These are phyloP conservation scores for Recurvirostra avosetta DNA, from an alignment of 2,113 vertebrate genomes.

Conservation along the genomic window DNA sequence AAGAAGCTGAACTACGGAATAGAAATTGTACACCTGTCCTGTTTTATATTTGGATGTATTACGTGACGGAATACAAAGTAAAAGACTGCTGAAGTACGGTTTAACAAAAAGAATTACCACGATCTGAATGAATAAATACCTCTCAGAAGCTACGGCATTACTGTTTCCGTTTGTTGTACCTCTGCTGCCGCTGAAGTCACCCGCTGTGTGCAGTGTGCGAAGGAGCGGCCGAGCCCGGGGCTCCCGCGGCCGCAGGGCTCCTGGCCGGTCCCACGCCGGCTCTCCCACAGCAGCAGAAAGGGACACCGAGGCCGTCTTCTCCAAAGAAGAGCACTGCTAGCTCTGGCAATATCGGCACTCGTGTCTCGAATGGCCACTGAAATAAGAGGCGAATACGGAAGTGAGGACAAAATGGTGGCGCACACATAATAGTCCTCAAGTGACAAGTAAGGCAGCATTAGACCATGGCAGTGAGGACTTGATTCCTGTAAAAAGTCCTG, in stretches of 20 bases:
- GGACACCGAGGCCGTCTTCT: neutral
- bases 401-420: neutral
- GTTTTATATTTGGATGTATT: constrained; percentile 47
- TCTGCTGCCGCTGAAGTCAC: neutral
- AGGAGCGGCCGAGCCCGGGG: too few relatives aligned
- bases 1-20: constrained; percentile 32
- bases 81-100: constrained; percentile 9
- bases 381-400: neutral
- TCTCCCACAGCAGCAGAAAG: neutral
- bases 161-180: constrained; percentile 25
- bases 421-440: neutral
- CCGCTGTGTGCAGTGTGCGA: too few relatives aligned
- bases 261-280: neutral
- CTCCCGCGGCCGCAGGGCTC: too few relatives aligned
- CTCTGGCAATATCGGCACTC: neutral
- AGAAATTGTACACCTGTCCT: constrained; percentile 35
- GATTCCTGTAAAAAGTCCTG: neutral
- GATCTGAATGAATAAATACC: constrained; percentile 58
- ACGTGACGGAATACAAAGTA: neutral
- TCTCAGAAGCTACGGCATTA: constrained; percentile 42
- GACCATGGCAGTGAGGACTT: neutral
- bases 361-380: neutral
- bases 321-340: neutral
- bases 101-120: neutral
- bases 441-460: neutral